A percentile compares a stretch with the other conserved stretches of the same genome.
Evolutionary conservation across 2,888 invertebrate genomes (phyloP).

Genomic region (Leptarthrus brevirostris): DNA sequence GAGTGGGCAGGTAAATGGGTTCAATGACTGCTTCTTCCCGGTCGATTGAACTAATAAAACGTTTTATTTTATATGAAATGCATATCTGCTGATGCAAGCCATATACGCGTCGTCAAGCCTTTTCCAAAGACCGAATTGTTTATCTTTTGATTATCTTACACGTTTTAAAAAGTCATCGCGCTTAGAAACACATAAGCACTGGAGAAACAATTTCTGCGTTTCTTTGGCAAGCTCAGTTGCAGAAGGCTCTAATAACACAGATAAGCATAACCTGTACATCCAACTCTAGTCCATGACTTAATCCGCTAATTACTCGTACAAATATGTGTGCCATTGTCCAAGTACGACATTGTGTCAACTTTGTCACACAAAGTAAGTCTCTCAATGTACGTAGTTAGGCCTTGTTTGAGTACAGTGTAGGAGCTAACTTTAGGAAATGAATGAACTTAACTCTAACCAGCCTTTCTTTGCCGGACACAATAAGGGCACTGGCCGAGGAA

Average conservation of each 20-base stretch:
- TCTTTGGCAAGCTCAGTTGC: too few species aligned
- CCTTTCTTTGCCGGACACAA: background rate
- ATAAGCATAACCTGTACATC: slow-evolving; percentile 14
- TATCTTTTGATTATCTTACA: slow-evolving; percentile 34
- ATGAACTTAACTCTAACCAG: background rate
- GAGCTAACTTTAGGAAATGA: slow-evolving; percentile 18
- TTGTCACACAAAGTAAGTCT: slow-evolving; percentile 11
- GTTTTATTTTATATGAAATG: background rate
- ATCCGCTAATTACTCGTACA: slow-evolving; percentile 39
- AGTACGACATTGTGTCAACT: slow-evolving; percentile 42
- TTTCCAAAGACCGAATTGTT: background rate
- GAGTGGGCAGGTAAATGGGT: slow-evolving; percentile 36
- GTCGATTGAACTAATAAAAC: slow-evolving; percentile 35
- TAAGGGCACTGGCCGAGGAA: background rate
- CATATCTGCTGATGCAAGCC: slow-evolving; percentile 10
- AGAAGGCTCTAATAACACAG: slow-evolving; percentile 29
- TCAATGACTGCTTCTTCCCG: slow-evolving; percentile 41
- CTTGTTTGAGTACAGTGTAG: background rate
- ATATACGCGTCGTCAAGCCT: too few species aligned
- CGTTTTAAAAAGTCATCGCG: slow-evolving; percentile 11
- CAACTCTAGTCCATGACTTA: slow-evolving; percentile 3
- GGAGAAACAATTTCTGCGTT: too few species aligned
- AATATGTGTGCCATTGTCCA: slow-evolving; percentile 29
- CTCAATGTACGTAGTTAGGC: background rate
- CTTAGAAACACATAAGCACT: background rate